Base-by-base conservation (phyloP, 2,888 invertebrate genomes). In the Argynnis bischoffii region DNA sequence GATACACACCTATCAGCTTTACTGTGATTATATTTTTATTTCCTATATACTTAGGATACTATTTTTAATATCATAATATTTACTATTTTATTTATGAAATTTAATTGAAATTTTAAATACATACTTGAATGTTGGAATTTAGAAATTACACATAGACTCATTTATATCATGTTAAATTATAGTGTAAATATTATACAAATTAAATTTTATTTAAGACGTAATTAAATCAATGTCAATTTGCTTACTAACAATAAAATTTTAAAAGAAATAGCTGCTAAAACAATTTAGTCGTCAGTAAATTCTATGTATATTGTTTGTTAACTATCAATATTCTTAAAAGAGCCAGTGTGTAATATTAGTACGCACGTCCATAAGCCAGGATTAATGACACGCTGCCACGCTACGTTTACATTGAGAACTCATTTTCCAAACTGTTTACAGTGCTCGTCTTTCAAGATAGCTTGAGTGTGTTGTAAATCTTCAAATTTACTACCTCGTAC, bases 401-500 rank as follows among this genome's bases (percentile, higher is more conserved):
- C 16, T 60, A 64, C 63, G 47, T 69, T 67, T 67, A 63, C 55
- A 50, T 66, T 31, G n/a, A 55, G 57, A 61, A 60, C 35, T 64
- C 64, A 61, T 69, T 55, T 55, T 56, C 55, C 53, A 46, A 64
- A 64, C 60, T 72, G 71, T 77, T 78, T 78, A 76, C 76, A 75
- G 77, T 73, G 73, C 71, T 72, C 72, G 74, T 77, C 75, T 75
- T 73, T 68, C 73, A 75, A 75, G 77, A 76, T 64, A 68, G 46
- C 75, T 78, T 76, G 70, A 76, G 74, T 69, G 69, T 54, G 66
- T 69, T 63, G 72, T 82, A 82, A 83, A 83, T 84, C 76, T 78
- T 69, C 26, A 65, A 71, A 75, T 84, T 84, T 82, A 84, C 75
- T 74, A 75, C 76, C 72, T 65, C 72, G 69, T 69, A 74, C 75